Conservation (phyloP, 2,888 invertebrate species). For the Caradrina clavipalpis region DNA sequence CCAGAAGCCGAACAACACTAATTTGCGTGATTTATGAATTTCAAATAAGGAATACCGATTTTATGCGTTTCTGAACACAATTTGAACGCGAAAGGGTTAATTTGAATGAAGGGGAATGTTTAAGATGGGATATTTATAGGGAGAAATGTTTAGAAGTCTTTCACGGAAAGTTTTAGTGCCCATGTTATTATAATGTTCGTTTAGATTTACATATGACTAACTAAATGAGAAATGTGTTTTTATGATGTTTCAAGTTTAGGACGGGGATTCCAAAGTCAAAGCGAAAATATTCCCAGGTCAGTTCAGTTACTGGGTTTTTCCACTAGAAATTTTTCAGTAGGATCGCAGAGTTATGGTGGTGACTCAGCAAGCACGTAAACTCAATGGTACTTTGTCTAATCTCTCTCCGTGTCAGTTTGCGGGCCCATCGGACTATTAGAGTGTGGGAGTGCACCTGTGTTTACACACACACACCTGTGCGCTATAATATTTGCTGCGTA, state of each 20-base stretch:
- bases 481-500: too few relatives aligned
- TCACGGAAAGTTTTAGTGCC: neutral
- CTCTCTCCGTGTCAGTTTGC: too few relatives aligned
- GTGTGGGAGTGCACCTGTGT: too few relatives aligned
- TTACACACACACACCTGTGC: too few relatives aligned
- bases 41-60: constrained; percentile 69
- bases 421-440: too few relatives aligned
- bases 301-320: too few relatives aligned
- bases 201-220: constrained; percentile 4
- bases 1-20: constrained; percentile 71
- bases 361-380: too few relatives aligned
- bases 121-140: constrained; percentile 36
- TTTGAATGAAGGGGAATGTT: constrained; percentile 52
- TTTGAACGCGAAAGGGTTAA: constrained; percentile 60
- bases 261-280: too few relatives aligned
- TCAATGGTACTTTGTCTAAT: too few relatives aligned
- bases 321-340: too few relatives aligned
- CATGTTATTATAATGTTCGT: constrained; percentile 11
- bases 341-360: too few relatives aligned
- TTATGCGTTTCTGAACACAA: constrained; percentile 63
- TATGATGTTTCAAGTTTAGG: neutral
- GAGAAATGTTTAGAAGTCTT: constrained; percentile 30
- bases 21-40: constrained; percentile 77
- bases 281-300: too few relatives aligned
- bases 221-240: neutral